Evolutionary conservation across 2,113 vertebrate species (phyloP), one percentile per base, ranked within the genome.

Genomic region (Nothobranchius furzeri): DNA sequence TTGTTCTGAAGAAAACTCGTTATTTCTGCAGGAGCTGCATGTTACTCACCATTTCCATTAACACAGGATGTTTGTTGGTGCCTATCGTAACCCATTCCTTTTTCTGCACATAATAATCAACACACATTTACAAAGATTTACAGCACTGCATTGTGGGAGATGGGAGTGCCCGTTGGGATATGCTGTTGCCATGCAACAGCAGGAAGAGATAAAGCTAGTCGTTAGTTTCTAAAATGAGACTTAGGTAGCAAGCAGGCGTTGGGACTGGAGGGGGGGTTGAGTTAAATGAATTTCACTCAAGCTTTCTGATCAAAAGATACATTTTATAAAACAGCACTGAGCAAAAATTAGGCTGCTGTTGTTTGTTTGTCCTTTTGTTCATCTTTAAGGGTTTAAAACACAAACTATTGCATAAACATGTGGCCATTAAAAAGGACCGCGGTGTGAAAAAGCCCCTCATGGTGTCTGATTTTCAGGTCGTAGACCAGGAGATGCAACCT

Each of bases 41-140:
- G 86, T 85, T 81, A 68, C 79, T 85, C 78, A 86, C 85, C 89
- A 88, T 87, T 81, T 87, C 87, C 85, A 91, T 89, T 87, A 88
- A 90, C 84, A 85, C 76, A 79, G 77, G 79, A 82, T 84, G 75
- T 76, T 81, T 88, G 85, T 88, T 78, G 81, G 82, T 93, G 92
- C 91, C 92, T 88, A 75, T 88, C 66, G 55, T 86, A 91, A 90
- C 79, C 88, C 76, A 48, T 70, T 90, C 80, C 64, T 50, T 63
- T 87, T 86, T 82, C 79, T 85, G 81, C 74, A 86, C 91, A 93
- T 73, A 92, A 92, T 83, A 95, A 95, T 84, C 90, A 91, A 92
- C 83, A 94, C 87, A 92, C 90, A 93, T 94, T 94, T 95, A 96
- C 95, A 95, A 92, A 95, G 95, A 95, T 96, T 94, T 95, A 94